phyloP scores from a whole-genome alignment of 2,797 vertebrate species.

The Oreortyx pictus region DNA sequence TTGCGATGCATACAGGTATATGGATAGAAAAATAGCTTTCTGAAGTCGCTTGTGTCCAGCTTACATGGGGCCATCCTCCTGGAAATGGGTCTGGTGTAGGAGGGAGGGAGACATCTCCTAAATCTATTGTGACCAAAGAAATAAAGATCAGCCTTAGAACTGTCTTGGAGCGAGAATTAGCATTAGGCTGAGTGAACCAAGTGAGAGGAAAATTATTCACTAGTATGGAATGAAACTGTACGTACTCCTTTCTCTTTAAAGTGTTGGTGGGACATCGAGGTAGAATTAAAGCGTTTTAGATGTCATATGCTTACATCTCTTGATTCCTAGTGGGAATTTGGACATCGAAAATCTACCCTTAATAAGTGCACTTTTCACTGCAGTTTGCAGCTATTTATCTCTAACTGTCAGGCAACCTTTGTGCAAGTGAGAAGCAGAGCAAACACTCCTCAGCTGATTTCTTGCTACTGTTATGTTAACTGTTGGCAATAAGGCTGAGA shows the following conservation, averaged over 20 bases:
- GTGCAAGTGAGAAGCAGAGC: neutral
- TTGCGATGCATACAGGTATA: accelerated
- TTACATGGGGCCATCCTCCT: accelerated
- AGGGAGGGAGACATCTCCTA: neutral
- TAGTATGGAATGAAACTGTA: neutral
- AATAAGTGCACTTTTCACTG: neutral
- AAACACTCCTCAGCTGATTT: neutral
- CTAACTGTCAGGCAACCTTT: neutral
- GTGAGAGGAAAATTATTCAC: neutral
- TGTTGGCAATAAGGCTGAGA: neutral
- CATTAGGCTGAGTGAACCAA: neutral
- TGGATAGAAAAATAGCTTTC: neutral
- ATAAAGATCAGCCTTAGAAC: neutral
- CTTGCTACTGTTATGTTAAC: neutral
- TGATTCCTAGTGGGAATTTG: neutral
- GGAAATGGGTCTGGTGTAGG: neutral
- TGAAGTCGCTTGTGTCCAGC: neutral
- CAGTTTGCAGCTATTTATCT: neutral
- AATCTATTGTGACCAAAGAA: neutral
- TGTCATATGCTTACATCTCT: neutral
- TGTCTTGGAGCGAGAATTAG: neutral
- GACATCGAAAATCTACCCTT: neutral
- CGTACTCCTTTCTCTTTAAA: neutral
- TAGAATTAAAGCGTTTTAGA: neutral
- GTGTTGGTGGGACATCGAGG: neutral